phyloP scores from a whole-genome alignment of 2,888 invertebrate genomes.

The Melieria picta region DNA sequence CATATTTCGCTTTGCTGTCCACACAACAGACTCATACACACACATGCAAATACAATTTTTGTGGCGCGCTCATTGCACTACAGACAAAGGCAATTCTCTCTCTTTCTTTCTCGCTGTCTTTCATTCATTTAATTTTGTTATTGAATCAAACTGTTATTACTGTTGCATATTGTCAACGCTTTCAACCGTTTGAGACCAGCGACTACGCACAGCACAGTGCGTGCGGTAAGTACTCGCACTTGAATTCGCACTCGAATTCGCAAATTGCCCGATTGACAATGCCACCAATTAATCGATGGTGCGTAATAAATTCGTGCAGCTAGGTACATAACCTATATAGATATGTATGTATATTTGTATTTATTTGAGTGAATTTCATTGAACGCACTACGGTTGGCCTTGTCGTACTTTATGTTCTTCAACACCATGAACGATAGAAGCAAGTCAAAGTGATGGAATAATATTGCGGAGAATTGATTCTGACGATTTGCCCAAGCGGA shows the following conservation, averaged over 20 bases:
- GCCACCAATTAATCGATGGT: not conserved
- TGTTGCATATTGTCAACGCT: constrained; percentile 17
- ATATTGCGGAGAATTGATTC: not conserved
- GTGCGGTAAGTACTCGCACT: constrained; percentile 24
- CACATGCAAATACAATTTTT: not conserved
- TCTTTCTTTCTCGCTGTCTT: not conserved
- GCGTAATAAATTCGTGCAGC: not conserved
- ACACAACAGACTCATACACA: constrained; percentile 29
- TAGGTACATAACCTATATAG: not conserved
- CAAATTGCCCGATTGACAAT: no score
- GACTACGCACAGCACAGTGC: constrained; percentile 31
- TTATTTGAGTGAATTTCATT: not conserved
- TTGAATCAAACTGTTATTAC: not conserved
- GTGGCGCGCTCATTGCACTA: not conserved
- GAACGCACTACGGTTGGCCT: constrained; percentile 27
- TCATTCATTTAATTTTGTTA: not conserved
- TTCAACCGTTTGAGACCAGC: constrained; percentile 26
- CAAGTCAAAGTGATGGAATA: not conserved
- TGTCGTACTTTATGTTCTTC: constrained; percentile 36
- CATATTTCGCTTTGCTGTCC: constrained; percentile 39
- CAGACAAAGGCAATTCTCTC: not conserved
- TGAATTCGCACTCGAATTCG: no score
- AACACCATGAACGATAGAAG: constrained; percentile 33
- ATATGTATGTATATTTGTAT: not conserved
- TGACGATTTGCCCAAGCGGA: not conserved